Evolutionary conservation across 1,140 invertebrate genomes (phyloP), one percentile per base, ranked within the genome.

Genomic region (Nixonia krombeini): DNA sequence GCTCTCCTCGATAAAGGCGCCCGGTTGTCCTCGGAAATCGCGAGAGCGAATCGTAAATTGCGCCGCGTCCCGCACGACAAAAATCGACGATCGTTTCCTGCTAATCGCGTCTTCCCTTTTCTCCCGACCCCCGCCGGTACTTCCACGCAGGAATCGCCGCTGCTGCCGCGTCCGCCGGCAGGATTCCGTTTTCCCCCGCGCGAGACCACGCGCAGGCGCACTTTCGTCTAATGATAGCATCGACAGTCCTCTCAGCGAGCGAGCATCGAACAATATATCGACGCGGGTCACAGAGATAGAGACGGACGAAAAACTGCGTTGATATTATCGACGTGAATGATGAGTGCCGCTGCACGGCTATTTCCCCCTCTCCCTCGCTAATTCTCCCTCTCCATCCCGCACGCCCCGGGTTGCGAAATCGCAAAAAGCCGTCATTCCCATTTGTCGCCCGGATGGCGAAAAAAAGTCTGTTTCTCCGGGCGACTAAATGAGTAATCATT

Each of bases 1-100:
- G 66, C 45, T 63, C 64, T 70, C n/a, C 57, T 79, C 72, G 64
- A 73, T 68, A 75, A 75, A 76, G n/a, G 55, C 72, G 65, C 63
- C 68, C 66, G 62, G 50, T n/a, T 75, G 72, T 78, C 76, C 63
- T 69, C 73, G 62, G 63, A 70, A 62, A 67, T 61, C 72, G 29
- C 18, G 18, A 35, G 57, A 72, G 55, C 53, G 57, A 74, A 73
- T 74, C 70, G 73, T 75, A 75, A 75, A 75, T 75, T 73, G 62
- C 66, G 18, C 15, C 2, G 13, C 13, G 29, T 9, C 29, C 13
- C 9, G 29, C 29, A 10, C 9, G 29, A n/a, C n/a, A 33, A 33
- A 33, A 33, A 33, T 33, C 13, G 9, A 9, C 29, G 29, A 33
- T 33, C 29, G 29, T 10, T 33, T 33, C 25, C 29, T 33, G 29